These are phyloP conservation scores for Rotaria socialis DNA, from an alignment of 2,888 invertebrate species.

Conservation along the genomic window DNA sequence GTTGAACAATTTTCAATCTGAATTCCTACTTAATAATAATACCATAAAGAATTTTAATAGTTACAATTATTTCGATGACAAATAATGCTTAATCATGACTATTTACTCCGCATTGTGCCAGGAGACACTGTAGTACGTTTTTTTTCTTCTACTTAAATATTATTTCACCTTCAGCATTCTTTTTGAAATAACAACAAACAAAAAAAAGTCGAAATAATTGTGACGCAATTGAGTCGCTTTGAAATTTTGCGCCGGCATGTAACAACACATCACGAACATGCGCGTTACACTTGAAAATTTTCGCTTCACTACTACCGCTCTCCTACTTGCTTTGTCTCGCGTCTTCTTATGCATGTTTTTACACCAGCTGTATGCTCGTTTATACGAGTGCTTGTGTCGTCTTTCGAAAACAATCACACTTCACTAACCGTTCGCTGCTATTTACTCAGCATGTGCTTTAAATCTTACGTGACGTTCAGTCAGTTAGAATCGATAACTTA, in stretches of 20 bases:
- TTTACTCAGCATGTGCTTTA: not conserved
- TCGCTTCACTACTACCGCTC: not conserved
- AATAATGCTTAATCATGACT: not conserved
- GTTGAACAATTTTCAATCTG: no score
- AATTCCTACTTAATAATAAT: not conserved
- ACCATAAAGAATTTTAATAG: not conserved
- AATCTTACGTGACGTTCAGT: not conserved
- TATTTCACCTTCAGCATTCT: not conserved
- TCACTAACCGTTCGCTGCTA: not conserved
- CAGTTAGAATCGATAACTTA: constrained; percentile 1
- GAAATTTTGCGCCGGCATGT: not conserved
- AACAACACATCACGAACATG: not conserved
- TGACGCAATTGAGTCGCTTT: not conserved
- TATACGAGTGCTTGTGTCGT: not conserved
- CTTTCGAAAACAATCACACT: not conserved
- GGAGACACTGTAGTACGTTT: not conserved
- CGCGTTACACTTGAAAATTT: not conserved
- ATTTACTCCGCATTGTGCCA: not conserved
- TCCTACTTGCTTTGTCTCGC: not conserved
- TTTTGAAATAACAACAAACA: not conserved
- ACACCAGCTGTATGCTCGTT: not conserved
- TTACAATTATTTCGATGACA: not conserved
- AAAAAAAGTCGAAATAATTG: not conserved
- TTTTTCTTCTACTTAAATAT: not conserved
- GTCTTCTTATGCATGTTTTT: not conserved